Base-by-base conservation (phyloP, 2,888 invertebrate genomes). In the Mythimna albipuncta region DNA sequence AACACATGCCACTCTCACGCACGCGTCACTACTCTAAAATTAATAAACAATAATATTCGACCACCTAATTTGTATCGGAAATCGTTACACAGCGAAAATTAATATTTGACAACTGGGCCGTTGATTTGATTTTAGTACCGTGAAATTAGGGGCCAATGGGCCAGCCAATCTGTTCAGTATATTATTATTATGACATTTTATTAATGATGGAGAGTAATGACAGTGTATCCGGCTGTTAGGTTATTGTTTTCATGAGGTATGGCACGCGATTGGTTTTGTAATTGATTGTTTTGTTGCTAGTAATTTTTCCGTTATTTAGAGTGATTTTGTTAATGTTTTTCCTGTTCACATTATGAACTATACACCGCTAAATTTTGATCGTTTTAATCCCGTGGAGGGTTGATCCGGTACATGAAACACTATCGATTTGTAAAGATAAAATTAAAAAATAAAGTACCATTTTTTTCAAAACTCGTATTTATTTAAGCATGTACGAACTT, bases 31-130 rank as follows among this genome's bases (percentile, higher is more conserved):
- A 72, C 50, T 67, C 73, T 41, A 79, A 85, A 85, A 85, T 86
- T 85, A 87, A 87, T 85, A 82, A 74, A 82, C 75, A 77, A 78
- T 79, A 81, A 73, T 61, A 72, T 76, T 63, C 73, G 32, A 70
- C 63, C 65, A 72, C 38, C 68, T 84, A 84, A 83, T 83, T 77
- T 55, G 38, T 77, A 83, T 86, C 84, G 87, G 86, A 88, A 88
- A 88, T 87, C 82, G 79, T 88, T 88, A 87, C 83, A 79, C 61
- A 72, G 86, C 86, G 57, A 75, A 82, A 83, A 62, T 75, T 77
- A 80, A 74, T 84, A 85, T 84, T 83, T 82, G 66, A 69, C 66
- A 75, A 73, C 58, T 58, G 72, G 76, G 81, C 83, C 72, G 62
- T 81, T 87, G 62, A 71, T 84, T 86, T 74, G 66, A 61, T 69